phyloP scores from a whole-genome alignment of 2,888 invertebrate genomes.

The Leucozona laternaria region DNA sequence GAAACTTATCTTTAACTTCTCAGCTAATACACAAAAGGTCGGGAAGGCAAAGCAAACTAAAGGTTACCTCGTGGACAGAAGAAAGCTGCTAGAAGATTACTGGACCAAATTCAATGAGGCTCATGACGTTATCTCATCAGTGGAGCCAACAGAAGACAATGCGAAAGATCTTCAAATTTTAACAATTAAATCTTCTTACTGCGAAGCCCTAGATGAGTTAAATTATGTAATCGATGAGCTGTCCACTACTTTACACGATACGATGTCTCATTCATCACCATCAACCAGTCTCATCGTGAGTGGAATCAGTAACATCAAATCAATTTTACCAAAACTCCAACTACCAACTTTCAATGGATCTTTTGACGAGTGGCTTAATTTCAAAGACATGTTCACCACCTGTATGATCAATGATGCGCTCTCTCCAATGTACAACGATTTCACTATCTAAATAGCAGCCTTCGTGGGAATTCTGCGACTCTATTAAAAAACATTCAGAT shows the following conservation, averaged over 20 bases:
- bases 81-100: constrained; percentile 32
- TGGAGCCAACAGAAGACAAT: constrained; percentile 11
- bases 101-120: constrained; percentile 30
- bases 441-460: constrained; percentile 53
- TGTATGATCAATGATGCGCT: too few species aligned
- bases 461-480: constrained; percentile 45
- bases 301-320: background rate
- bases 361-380: constrained; percentile 11
- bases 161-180: background rate
- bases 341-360: background rate
- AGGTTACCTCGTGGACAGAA: constrained; percentile 33
- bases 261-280: constrained; percentile 21
- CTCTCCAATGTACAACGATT: constrained; percentile 18
- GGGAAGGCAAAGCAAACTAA: constrained; percentile 30
- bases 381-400: constrained; percentile 5
- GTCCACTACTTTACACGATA: background rate
- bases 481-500: constrained; percentile 49
- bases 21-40: constrained; percentile 14
- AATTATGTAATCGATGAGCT: constrained; percentile 25
- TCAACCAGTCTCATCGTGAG: constrained; percentile 2
- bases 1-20: constrained; percentile 37
- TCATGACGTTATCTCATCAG: background rate
- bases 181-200: background rate
- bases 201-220: constrained; percentile 19
- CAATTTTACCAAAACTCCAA: background rate